Evolutionary conservation across 2,113 vertebrate genomes (phyloP).

Genomic region (Buteo buteo): DNA sequence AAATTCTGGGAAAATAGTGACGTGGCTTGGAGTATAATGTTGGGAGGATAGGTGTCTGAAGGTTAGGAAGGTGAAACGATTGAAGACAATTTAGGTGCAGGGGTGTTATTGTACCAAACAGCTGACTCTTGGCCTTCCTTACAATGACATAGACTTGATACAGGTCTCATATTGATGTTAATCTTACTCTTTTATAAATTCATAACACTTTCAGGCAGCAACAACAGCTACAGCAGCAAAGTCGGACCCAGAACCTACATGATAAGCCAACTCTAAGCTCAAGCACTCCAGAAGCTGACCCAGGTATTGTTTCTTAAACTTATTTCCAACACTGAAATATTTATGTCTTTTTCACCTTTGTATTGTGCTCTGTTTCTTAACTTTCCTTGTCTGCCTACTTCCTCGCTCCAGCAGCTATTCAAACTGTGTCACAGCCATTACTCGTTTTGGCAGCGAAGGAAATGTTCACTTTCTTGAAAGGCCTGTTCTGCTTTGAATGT

Average conservation of each 20-base stretch:
- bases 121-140: not conserved
- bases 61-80: not conserved
- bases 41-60: not conserved
- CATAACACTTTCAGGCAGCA: conserved; percentile 65
- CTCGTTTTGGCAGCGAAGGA: not conserved
- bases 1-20: not conserved
- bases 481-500: not conserved
- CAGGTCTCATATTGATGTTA: not conserved
- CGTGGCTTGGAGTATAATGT: not conserved
- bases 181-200: not conserved
- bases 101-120: not conserved
- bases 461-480: not conserved
- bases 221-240: conserved; percentile 39
- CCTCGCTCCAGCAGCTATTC: not conserved
- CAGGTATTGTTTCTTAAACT: conserved; percentile 51
- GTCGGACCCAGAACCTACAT: not conserved
- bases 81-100: not conserved
- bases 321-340: not conserved
- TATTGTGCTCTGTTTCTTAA: not conserved
- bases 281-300: not conserved
- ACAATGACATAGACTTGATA: not conserved
- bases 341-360: not conserved
- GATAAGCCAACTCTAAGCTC: conserved; percentile 39
- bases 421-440: not conserved
- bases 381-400: not conserved